Evolutionary conservation across 2,113 vertebrate species (phyloP).

Genomic region (Lepus timidus): DNA sequence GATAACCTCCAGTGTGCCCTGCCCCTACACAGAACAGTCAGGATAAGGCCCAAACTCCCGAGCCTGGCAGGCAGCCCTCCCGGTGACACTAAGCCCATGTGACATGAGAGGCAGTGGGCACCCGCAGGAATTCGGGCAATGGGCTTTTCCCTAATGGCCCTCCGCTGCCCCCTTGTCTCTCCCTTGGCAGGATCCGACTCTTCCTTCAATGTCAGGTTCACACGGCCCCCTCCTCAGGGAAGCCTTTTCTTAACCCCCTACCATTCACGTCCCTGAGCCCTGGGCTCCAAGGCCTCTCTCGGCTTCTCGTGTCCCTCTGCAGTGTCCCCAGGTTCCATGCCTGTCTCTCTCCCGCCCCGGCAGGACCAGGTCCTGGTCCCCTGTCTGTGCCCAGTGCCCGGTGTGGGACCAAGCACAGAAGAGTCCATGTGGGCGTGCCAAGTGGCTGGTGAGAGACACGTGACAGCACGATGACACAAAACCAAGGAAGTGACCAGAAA

Average conservation of each 20-base stretch:
- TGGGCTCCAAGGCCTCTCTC: not conserved
- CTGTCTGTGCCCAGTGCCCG: not conserved
- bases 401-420: not conserved
- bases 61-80: not conserved
- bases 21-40: not conserved
- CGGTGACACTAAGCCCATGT: not conserved
- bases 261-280: not conserved
- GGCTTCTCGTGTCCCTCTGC: constrained; percentile 1
- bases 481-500: not conserved
- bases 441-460: not conserved
- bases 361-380: not conserved
- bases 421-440: not conserved
- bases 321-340: not conserved
- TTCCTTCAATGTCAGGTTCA: not conserved
- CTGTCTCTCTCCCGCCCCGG: not conserved
- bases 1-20: not conserved
- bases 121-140: constrained; percentile 1
- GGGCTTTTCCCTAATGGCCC: not conserved
- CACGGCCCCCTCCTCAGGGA: not conserved
- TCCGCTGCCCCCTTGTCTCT: not conserved
- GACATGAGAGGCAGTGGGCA: not conserved
- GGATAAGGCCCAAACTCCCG: not conserved
- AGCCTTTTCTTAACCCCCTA: not conserved
- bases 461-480: constrained; percentile 30
- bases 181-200: constrained; percentile 42